Evolutionary conservation across 1,140 invertebrate species (phyloP), one percentile per base, ranked within the genome.

Genomic region (Aphis gossypii): DNA sequence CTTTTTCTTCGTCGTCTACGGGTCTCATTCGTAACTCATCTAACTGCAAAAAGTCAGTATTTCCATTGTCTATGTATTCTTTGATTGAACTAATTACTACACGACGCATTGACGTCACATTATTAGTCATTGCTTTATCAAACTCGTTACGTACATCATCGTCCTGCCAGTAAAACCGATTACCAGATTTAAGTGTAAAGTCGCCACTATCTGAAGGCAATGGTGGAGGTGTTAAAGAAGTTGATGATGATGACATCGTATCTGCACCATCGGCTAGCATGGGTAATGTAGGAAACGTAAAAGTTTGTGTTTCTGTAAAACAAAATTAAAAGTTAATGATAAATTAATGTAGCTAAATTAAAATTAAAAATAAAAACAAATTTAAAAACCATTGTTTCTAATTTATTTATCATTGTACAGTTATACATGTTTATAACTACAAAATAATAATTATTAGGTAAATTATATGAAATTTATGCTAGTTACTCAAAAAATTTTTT

Each of bases 171-270:
- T 93, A 86, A 0, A 90, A 56, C 5, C 93, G 60, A 51, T 93
- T 93, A 4, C 18, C 84, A 0, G 86, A 76, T n/a, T 90, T 68
- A 2, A 89, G 44, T 44, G 82, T 35, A 6, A 51, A 41, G 11
- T 68, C 54, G 20, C 48, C 60, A 25, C 60, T 48, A 21, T 88
- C 87, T 30, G 30, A 30, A 1, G 84, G 51, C 25, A 76, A 56
- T 30, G 86, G 93, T 11, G 84, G 93, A 23, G 87, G 93, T 76
- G 97, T 97, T 7, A 97, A 97, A 18, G 97, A 97, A 95, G 97
- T 95, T 94, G 97, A 97, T 60, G 95, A 95, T 93, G 95, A 95
- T 93, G 95, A 95, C 87, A 95, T 95, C 93, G 95, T 95, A 93
- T 95, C 95, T 92, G 95, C 95, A 88, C 95, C 95, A 56, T 95